Evolutionary conservation across 2,113 vertebrate species (phyloP), one percentile per base, ranked within the genome.

Genomic region (Callionymus lyra): DNA sequence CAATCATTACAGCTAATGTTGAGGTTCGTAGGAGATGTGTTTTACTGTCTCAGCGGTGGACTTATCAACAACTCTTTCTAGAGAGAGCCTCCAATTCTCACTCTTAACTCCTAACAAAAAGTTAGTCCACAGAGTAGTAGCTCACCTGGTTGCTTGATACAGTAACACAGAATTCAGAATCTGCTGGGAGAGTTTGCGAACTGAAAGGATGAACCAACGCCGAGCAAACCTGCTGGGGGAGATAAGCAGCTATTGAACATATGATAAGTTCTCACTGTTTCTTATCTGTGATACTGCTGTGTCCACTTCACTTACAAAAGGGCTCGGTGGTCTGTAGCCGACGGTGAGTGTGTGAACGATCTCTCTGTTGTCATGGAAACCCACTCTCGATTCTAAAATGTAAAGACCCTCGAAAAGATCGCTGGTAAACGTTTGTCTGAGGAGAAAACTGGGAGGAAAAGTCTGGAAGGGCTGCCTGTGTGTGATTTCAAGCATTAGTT

Each of bases 401-500:
- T 89, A 89, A 14, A 58, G 65, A 14, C 71, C 84, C 56, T 81
- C 83, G 31, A 56, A 68, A 33, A 81, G 71, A 51, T 89, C 82
- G 0, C 83, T 53, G 0, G 84, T 88, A 61, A 93, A 90, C 1
- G 85, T 90, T 58, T 88, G 85, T 63, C 84, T 84, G 15, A 94
- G 78, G 39, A 89, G 55, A 10, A 90, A 59, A 51, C 66, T 86
- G 65, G 80, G 82, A 2, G 84, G 82, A 45, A 84, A 78, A 47
- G 75, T 61, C 50, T 77, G 80, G 76, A 89, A 85, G 16, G 88
- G 85, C 63, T 91, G 90, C 67, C 91, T 94, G 79, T 42, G 59
- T 9, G 5, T 52, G 43, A 67, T 2, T 27, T 34, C n/a, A 46
- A 1, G n/a, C n/a, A n/a, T n/a, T n/a, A n/a, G n/a, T 62, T 61